Conservation (phyloP, 2,797 vertebrate genomes). For the Etheostoma nigrum region DNA sequence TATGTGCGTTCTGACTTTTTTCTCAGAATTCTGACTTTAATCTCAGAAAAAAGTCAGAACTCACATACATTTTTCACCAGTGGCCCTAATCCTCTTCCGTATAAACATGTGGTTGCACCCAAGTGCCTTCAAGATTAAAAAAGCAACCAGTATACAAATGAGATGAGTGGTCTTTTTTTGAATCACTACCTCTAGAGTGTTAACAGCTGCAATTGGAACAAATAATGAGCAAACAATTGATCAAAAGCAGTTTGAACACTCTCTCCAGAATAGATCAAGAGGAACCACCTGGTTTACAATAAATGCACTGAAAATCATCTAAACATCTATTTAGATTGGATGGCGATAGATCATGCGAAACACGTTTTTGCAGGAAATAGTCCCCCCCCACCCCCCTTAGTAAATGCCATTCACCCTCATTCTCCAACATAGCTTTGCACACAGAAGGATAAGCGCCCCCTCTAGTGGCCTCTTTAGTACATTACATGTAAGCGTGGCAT, state of each 20-base stretch:
- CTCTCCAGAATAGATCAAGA: background rate
- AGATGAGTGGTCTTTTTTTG: background rate
- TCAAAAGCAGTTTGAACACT: background rate
- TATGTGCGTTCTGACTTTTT: too few relatives aligned
- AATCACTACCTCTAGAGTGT: background rate
- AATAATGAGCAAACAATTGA: background rate
- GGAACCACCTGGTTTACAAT: background rate
- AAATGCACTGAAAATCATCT: background rate
- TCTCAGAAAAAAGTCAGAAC: too few relatives aligned
- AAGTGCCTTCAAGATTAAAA: background rate
- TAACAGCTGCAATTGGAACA: background rate
- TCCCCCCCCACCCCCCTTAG: background rate
- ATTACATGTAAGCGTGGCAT: conserved; percentile 24
- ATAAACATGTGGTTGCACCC: conserved; percentile 1
- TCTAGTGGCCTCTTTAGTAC: conserved; percentile 35
- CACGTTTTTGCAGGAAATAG: background rate
- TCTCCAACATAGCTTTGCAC: background rate
- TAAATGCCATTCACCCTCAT: background rate
- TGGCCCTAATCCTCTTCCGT: too few relatives aligned
- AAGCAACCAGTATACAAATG: background rate
- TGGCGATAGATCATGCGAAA: background rate
- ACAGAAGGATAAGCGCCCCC: conserved; percentile 26
- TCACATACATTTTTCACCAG: too few relatives aligned
- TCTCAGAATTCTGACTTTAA: too few relatives aligned
- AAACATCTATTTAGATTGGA: background rate